Conservation (phyloP, 2,113 vertebrate species). For the Urocitellus parryii region DNA sequence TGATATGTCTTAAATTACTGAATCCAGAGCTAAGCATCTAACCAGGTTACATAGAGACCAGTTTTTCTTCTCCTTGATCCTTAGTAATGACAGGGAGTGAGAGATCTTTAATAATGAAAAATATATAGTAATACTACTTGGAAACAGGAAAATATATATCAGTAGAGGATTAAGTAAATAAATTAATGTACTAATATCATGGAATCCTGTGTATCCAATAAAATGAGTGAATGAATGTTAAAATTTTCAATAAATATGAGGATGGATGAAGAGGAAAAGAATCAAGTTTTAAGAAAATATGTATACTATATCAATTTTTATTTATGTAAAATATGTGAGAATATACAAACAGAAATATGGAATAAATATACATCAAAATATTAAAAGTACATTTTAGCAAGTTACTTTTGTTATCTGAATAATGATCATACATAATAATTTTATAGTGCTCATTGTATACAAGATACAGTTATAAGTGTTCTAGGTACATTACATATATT, state of each 20-base stretch:
- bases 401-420: slow-evolving; percentile 34
- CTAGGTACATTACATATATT: neutral
- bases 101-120: slow-evolving; percentile 35
- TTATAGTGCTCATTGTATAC: neutral
- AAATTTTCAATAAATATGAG: too few relatives aligned
- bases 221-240: neutral
- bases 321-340: neutral
- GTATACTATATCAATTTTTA: neutral
- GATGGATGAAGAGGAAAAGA: neutral
- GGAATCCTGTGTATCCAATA: neutral
- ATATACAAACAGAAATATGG: neutral
- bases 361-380: slow-evolving; percentile 23
- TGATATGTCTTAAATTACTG: too few relatives aligned
- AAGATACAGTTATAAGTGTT: neutral
- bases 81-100: neutral
- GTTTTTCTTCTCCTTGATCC: neutral
- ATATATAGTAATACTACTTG: neutral
- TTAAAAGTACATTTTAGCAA: slow-evolving; percentile 39
- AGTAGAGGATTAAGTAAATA: slow-evolving; percentile 13
- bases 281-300: slow-evolving; percentile 60
- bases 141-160: slow-evolving; percentile 28
- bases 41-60: neutral
- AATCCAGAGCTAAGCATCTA: neutral
- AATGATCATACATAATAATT: neutral
- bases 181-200: neutral